phyloP scores from a whole-genome alignment of 2,797 vertebrate species.

The Lithobates sylvaticus region DNA sequence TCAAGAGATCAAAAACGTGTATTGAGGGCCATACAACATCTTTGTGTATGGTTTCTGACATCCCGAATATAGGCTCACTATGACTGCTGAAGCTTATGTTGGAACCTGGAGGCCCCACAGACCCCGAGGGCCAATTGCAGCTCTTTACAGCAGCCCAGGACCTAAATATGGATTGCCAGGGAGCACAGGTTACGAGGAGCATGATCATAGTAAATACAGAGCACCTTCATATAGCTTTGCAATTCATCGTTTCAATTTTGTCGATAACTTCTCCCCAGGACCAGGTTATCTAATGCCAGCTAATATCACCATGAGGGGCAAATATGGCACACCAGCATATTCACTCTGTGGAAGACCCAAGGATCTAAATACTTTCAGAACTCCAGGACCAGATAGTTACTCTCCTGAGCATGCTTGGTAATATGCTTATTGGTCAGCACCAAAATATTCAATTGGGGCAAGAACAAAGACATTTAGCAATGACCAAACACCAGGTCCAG shows the following conservation, averaged over 20 bases:
- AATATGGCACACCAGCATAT: constrained; percentile 77
- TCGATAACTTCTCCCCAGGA: constrained; percentile 76
- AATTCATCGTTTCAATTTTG: constrained; percentile 65
- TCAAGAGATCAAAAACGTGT: too few species aligned
- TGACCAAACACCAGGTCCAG: constrained; percentile 87
- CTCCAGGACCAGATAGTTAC: constrained; percentile 87
- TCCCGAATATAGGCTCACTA: constrained; percentile 57
- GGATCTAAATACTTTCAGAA: constrained; percentile 67
- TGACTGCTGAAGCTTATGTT: constrained; percentile 80
- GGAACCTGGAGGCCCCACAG: constrained; percentile 88
- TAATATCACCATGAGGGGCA: constrained; percentile 79
- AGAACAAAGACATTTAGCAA: constrained; percentile 71
- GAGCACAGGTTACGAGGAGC: constrained; percentile 73
- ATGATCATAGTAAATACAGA: constrained; percentile 83
- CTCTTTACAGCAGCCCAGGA: constrained; percentile 83
- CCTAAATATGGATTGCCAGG: constrained; percentile 88
- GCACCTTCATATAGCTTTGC: constrained; percentile 87
- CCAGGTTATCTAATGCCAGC: constrained; percentile 82
- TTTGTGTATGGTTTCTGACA: background rate
- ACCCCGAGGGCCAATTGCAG: constrained; percentile 87
- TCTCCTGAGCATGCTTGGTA: constrained; percentile 77
- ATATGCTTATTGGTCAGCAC: constrained; percentile 73
- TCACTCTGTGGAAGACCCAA: constrained; percentile 81
- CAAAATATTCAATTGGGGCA: constrained; percentile 79
- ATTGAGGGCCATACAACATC: constrained; percentile 71